These are phyloP conservation scores for Berghia stephanieae DNA, from an alignment of 1,140 invertebrate genomes.

Conservation along the genomic window DNA sequence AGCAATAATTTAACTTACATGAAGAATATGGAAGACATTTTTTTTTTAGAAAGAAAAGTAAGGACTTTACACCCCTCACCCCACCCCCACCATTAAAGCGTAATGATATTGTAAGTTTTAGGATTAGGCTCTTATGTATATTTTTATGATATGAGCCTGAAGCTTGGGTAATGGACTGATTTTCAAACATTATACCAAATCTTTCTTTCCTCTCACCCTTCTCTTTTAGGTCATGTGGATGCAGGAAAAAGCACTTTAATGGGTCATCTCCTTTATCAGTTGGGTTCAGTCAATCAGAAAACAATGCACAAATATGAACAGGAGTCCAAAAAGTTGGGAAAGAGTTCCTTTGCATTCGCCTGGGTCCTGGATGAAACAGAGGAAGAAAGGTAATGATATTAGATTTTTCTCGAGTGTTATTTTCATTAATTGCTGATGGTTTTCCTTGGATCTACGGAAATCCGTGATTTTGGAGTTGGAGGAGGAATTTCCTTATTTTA, in stretches of 20 bases:
- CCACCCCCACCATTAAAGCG: too few relatives aligned
- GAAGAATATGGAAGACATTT: too few relatives aligned
- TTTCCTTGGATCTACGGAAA: too few relatives aligned
- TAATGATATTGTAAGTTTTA: too few relatives aligned
- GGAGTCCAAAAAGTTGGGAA: slow-evolving; percentile 96
- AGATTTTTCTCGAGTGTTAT: too few relatives aligned
- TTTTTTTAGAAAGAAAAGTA: too few relatives aligned
- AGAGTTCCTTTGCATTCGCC: slow-evolving; percentile 97
- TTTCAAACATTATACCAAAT: too few relatives aligned
- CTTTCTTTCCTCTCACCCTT: too few relatives aligned
- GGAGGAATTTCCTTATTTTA: too few relatives aligned
- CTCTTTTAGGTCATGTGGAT: slow-evolving; percentile 89
- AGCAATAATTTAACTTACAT: neutral
- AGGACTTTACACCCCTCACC: too few relatives aligned
- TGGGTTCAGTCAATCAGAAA: slow-evolving; percentile 90
- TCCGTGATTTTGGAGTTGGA: too few relatives aligned
- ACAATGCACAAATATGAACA: slow-evolving; percentile 97
- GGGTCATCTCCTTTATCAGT: slow-evolving; percentile 87
- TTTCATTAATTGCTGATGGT: too few relatives aligned
- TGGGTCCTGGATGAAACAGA: slow-evolving; percentile 99
- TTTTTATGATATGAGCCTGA: neutral
- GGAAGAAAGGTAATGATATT: slow-evolving; percentile 82
- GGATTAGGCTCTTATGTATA: neutral
- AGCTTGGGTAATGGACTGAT: neutral
- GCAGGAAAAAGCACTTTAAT: slow-evolving; percentile 98